Conservation (phyloP, 2,888 invertebrate genomes). For the Torymus auratus region DNA sequence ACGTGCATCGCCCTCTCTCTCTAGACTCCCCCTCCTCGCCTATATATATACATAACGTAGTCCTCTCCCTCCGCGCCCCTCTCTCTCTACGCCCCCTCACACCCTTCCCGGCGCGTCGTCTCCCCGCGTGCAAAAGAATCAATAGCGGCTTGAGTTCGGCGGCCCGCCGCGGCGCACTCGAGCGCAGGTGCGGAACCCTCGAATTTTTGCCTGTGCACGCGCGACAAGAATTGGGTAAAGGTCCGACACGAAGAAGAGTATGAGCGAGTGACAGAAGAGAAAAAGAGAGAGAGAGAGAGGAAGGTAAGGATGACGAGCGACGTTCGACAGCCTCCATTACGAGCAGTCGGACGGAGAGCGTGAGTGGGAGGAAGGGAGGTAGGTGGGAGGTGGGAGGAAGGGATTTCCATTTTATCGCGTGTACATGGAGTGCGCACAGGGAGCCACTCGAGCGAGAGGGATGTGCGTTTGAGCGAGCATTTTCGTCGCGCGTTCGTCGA, state of each 20-base stretch:
- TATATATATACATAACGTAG: neutral
- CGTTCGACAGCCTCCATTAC: too few relatives aligned
- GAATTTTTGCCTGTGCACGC: neutral
- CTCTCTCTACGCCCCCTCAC: conserved; percentile 14
- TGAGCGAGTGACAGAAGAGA: neutral
- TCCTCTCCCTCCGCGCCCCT: neutral
- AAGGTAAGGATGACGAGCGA: neutral
- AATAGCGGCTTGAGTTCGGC: conserved; percentile 53
- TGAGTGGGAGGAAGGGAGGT: too few relatives aligned
- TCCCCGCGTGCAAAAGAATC: conserved; percentile 49
- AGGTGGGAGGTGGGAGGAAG: too few relatives aligned
- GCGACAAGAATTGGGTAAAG: conserved; percentile 22
- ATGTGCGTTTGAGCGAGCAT: conserved; percentile 24
- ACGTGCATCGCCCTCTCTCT: conserved; percentile 10
- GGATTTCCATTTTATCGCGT: conserved; percentile 40
- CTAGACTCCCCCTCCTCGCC: neutral
- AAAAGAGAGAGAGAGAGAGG: neutral
- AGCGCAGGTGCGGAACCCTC: conserved; percentile 21
- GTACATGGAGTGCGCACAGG: conserved; percentile 5
- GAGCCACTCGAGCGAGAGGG: neutral
- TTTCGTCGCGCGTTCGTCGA: conserved; percentile 22
- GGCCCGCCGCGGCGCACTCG: conserved; percentile 18
- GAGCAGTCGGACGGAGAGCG: neutral
- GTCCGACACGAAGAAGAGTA: neutral
- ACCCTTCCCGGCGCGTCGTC: neutral